phyloP scores from a whole-genome alignment of 1,140 invertebrate species.

The Agrypnia vestita region DNA sequence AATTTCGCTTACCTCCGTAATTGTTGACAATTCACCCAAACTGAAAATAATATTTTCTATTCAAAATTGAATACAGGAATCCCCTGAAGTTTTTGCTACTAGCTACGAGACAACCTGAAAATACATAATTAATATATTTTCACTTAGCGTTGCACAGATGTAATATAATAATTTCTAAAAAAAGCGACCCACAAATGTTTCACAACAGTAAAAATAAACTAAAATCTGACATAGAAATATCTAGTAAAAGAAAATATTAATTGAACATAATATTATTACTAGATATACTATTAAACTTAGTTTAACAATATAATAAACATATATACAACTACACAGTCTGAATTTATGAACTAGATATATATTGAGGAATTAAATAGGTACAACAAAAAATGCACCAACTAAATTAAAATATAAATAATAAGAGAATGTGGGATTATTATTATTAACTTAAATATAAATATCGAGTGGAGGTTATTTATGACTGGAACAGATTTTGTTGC shows the following conservation, averaged over 20 bases:
- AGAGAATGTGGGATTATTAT: conserved; percentile 13
- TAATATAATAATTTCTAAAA: not conserved
- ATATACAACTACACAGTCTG: conserved; percentile 40
- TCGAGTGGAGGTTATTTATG: conserved; percentile 35
- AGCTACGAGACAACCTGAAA: too few relatives aligned
- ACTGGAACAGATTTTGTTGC: conserved; percentile 87
- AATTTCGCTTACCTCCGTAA: too few relatives aligned
- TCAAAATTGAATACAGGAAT: too few relatives aligned
- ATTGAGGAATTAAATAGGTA: conserved; percentile 1
- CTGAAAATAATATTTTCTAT: too few relatives aligned
- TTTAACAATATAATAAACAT: conserved; percentile 11
- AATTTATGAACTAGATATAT: conserved; percentile 23
- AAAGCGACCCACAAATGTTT: not conserved
- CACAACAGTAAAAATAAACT: not conserved
- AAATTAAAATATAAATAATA: conserved; percentile 1
- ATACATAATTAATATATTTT: too few relatives aligned
- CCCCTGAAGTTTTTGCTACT: too few relatives aligned
- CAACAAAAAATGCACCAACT: not conserved
- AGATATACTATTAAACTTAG: not conserved
- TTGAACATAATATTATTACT: too few relatives aligned
- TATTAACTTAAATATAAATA: not conserved
- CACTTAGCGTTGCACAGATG: too few relatives aligned
- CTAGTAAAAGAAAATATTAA: not conserved
- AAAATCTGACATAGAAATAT: not conserved
- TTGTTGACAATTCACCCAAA: too few relatives aligned